phyloP scores from a whole-genome alignment of 2,888 invertebrate species.

The Timema podura region DNA sequence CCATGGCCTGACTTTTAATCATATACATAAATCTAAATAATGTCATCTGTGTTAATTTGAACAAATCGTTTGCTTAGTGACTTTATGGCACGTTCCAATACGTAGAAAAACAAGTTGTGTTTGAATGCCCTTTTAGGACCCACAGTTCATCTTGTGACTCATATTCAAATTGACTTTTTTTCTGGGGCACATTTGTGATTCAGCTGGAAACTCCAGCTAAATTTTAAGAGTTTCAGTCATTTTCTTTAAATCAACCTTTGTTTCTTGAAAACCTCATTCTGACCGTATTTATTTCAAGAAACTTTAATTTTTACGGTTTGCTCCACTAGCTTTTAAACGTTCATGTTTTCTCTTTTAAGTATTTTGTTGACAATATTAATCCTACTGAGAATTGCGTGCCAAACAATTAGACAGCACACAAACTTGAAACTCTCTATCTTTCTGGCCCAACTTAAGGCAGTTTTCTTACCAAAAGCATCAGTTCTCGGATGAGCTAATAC shows the following conservation, averaged over 20 bases:
- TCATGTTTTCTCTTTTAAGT: not conserved
- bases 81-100: not conserved
- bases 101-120: not conserved
- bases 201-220: not conserved
- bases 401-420: not conserved
- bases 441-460: not conserved
- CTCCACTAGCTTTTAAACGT: not conserved
- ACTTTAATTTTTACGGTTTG: not conserved
- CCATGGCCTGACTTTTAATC: not conserved
- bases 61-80: not conserved
- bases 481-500: not conserved
- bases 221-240: not conserved
- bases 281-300: not conserved
- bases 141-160: not conserved
- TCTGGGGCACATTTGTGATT: not conserved
- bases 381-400: not conserved
- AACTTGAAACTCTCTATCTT: not conserved
- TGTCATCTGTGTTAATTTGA: not conserved
- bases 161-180: not conserved
- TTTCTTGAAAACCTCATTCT: slow-evolving; percentile 3
- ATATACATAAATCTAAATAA: not conserved
- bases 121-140: slow-evolving; percentile 6
- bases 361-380: not conserved
- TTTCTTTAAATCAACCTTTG: slow-evolving; percentile 2
- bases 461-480: not conserved